phyloP scores from a whole-genome alignment of 2,797 vertebrate genomes.

The Zalophus californianus region DNA sequence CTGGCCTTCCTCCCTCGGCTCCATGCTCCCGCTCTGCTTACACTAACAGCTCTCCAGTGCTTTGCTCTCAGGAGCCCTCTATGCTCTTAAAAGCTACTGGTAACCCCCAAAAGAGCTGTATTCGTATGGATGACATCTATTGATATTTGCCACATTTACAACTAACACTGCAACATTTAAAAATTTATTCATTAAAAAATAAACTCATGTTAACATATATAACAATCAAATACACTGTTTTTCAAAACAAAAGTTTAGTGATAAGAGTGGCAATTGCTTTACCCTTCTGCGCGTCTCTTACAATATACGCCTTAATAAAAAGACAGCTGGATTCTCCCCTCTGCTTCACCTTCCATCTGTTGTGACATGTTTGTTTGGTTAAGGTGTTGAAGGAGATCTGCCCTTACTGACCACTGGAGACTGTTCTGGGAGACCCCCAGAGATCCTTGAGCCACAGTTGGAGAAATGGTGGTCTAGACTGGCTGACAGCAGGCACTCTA shows the following conservation, averaged over 20 bases:
- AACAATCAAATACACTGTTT: not conserved
- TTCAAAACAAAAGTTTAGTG: not conserved
- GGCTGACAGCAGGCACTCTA: not conserved
- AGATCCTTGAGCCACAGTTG: not conserved
- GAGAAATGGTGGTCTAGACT: not conserved
- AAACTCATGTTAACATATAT: not conserved
- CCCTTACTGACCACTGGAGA: not conserved
- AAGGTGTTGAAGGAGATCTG: not conserved
- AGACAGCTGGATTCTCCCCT: not conserved
- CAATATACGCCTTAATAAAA: too few relatives aligned
- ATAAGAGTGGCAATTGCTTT: not conserved
- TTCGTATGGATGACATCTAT: not conserved
- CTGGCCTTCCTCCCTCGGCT: not conserved
- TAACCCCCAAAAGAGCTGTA: not conserved
- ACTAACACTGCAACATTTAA: not conserved
- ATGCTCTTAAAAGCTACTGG: not conserved
- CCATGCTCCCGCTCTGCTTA: not conserved
- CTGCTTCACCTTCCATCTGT: not conserved
- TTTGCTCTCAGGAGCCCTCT: not conserved
- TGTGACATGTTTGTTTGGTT: not conserved
- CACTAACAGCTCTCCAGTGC: not conserved
- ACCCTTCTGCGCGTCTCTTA: not conserved
- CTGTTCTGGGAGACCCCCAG: not conserved
- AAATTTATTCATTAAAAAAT: constrained; percentile 15
- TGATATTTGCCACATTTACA: not conserved